Base-by-base conservation (phyloP, 2,797 vertebrate genomes). In the Mus caroli region DNA sequence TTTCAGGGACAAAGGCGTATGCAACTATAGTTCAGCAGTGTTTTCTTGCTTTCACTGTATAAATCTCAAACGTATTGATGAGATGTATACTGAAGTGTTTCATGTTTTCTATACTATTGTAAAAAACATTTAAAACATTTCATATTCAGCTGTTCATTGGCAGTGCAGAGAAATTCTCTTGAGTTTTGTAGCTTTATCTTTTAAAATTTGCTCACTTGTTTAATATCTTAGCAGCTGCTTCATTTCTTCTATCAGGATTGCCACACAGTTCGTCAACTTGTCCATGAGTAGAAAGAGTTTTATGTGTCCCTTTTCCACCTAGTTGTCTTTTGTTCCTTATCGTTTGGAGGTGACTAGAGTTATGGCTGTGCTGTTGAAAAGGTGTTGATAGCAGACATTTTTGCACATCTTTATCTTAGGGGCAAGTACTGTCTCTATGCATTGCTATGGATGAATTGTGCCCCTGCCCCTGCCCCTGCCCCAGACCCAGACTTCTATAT, bases 101-200 rank as follows among this genome's bases (percentile, higher is more conserved):
- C 14, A 88, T 78, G 4, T 69, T 95, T 94, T 92, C 88, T 50
- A 79, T 96, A 1, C 14, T 89, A 28, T 80, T 93, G 3, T 62
- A 85, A 82, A n/a, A 87, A 20, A 7, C 46, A 85, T 89, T 95
- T 78, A 78, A 7, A 43, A 87, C 85, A 24, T 54, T 82, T 67
- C 6, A 37, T 24, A 88, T 94, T 95, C 94, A 31, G 6, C 88
- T 91, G 9, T 80, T 95, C 71, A 87, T 76, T 46, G 54, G 22
- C n/a, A 64, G 54, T 62, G 19, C 9, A 31, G 37, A 62, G 75
- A 60, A 40, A 75, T 75, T 37, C 77, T 69, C 31, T 76, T 76
- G 46, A 54, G 20, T 19, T 90, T 88, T 79, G 1, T 40, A 52
- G 22, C 52, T 90, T 88, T 31, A n/a, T 31, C 19, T 78, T 93